These are phyloP conservation scores for Odocoileus hemionus DNA, from an alignment of 2,113 vertebrate genomes.

Conservation along the genomic window DNA sequence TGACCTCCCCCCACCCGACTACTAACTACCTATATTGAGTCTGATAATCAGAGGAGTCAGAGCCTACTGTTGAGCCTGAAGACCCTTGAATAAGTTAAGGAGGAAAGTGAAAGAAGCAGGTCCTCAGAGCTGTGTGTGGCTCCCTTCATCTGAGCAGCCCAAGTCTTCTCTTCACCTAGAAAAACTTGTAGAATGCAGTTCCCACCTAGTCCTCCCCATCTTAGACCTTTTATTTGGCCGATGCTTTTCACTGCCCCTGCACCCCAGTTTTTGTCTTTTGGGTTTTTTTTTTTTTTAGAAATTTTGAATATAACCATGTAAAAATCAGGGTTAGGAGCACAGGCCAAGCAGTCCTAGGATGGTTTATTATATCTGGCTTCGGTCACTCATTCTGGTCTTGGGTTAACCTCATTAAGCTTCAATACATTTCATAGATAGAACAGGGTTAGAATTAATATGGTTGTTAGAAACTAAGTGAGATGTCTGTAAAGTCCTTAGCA, in stretches of 20 bases:
- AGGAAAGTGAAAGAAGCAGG: neutral
- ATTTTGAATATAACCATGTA: neutral
- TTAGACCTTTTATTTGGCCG: neutral
- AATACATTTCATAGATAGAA: neutral
- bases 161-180: neutral
- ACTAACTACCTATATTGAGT: neutral
- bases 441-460: neutral
- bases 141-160: neutral
- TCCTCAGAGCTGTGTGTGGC: neutral
- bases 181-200: slow-evolving; percentile 3
- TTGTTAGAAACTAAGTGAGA: neutral
- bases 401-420: neutral
- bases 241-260: neutral
- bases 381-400: neutral
- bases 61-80: neutral
- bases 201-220: neutral
- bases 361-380: neutral
- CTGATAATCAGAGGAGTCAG: neutral
- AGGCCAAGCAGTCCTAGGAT: neutral
- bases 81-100: neutral
- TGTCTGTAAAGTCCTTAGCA: neutral
- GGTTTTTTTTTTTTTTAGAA: neutral
- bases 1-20: neutral
- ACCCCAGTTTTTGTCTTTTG: neutral
- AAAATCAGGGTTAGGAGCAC: neutral